Evolutionary conservation across 2,888 invertebrate species (phyloP), one percentile per base, ranked within the genome.

Genomic region (Oxystoma pomonae): DNA sequence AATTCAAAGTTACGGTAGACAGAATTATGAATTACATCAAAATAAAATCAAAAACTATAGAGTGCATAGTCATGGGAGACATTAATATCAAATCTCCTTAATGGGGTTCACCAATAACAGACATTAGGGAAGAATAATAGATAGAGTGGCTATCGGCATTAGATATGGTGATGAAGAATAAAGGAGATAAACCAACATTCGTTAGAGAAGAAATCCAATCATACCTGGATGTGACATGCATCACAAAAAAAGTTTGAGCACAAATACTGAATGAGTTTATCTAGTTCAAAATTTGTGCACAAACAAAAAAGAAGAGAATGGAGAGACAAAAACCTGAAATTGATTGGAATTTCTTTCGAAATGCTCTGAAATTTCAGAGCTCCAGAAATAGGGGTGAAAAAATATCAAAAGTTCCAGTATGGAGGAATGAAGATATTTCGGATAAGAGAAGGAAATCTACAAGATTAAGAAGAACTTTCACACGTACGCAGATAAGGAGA

Each of bases 31-130:
- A 53, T 53, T 3, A 53, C 12, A 35, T 35, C 3, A 35, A 35
- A 35, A 35, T 3, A 12, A 3, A 35, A 35, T 7, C 12, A 12
- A 35, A 35, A 35, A 7, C 12, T 12, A 35, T 7, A 35, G 35
- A 35, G 35, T 35, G 35, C 12, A 35, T 35, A 35, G 35, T 35
- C 12, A 3, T 35, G 3, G 35, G 35, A 7, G 35, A 35, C 35
- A 35, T 35, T 35, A 35, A 35, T 35, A 12, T 12, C 5, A 35
- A 35, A 35, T 35, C 35, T 12, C 35, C 35, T 3, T 65, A 70
- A 60, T 73, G 71, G 70, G 70, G 70, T 17, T 69, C 70, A 66
- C 64, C 66, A 17, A 5, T 12, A n/a, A 63, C 70, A n/a, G 65
- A 73, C 61, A 59, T 51, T 56, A 65, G 71, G 59, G 71, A 70